Base-by-base conservation (phyloP, 2,113 vertebrate species). In the Caracal caracal region DNA sequence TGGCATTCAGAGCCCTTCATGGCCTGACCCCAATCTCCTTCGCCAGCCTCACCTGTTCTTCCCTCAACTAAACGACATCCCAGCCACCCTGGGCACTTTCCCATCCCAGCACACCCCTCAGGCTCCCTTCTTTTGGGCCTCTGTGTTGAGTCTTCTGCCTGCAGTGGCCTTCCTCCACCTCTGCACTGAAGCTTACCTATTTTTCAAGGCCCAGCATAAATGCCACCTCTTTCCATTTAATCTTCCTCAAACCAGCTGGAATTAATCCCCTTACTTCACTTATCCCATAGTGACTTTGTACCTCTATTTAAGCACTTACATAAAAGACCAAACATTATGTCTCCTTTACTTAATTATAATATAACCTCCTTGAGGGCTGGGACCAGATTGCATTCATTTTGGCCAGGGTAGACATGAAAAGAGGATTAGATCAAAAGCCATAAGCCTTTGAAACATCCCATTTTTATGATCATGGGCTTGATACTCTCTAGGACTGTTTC, bases 191-290 rank as follows among this genome's bases (percentile, higher is more conserved):
- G 19, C 4, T 10, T 70, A 82, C 15, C 33, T 13, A 19, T 84
- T 87, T 89, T 76, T 63, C 92, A 97, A 88, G 82, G 37, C 9
- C 56, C 30, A 81, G 16, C 61, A 47, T 78, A 80, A 83, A 68
- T 56, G 63, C 80, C 17, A 47, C 4, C 40, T 94, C 33, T 22
- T 83, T 33, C n/a, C 28, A 49, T 22, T 47, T 83, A 87, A 59
- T 86, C 12, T 47, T 94, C 49, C 75, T 53, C 24, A 59, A 93
- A 80, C 24, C 79, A 93, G 47, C 71, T 78, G 7, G 33, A 87
- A 79, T 86, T 68, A 76, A 56, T 78, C 56, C 37, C 22, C 40
- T 85, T 84, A 89, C 22, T 86, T 92, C 87, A 86, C 47, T 81
- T 94, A 56, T n/a, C 28, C 17, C 73, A 28, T 28, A 43, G 40